Base-by-base conservation (phyloP, 2,113 vertebrate genomes). In the Rhinolophus sinicus region DNA sequence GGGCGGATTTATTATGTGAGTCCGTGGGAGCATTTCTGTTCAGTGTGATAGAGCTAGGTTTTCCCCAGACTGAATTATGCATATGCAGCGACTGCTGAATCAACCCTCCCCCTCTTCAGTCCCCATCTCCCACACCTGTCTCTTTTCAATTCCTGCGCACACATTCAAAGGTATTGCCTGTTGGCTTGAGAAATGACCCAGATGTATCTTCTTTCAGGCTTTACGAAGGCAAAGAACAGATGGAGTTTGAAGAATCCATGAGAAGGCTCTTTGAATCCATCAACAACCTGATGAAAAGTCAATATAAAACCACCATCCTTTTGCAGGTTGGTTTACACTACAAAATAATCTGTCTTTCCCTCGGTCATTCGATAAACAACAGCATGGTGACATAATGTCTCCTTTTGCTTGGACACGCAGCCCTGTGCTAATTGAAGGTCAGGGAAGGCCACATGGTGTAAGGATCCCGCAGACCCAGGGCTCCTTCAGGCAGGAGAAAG, bases 201-300 rank as follows among this genome's bases (percentile, higher is more conserved):
- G 26, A 26, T 95, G 64, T 65, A 62, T 98, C 67, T 97, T 90
- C 95, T 81, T 93, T 72, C 76, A 99, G 99, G 97, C 97, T 99
- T 11, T 99, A 99, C 52, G 99, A 99, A 98, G 99, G 99, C 93
- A 99, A 99, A 97, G 99, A 99, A 97, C 99, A 99, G 98, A 98
- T 96, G 1, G 99, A 99, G 97, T 99, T 99, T 98, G 99, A 99
- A 98, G 99, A 99, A 96, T 99, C 99, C 8, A 99, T 99, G 98
- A 99, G 99, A 95, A 98, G 98, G 54, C 99, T 99, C 94, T 99
- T 99, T 98, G 99, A 99, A 98, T 99, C 99, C 94, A 99, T 99
- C 98, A 99, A 99, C 98, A 99, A 98, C 85, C 98, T 99, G 98
- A 99, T 99, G 99, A 99, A 98, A 98, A 99, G 99, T 65, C 99